A percentile compares a stretch with the other conserved stretches of the same genome.
These are phyloP conservation scores for Drosophila parvula DNA, from an alignment of 1,140 invertebrate genomes.

Conservation along the genomic window DNA sequence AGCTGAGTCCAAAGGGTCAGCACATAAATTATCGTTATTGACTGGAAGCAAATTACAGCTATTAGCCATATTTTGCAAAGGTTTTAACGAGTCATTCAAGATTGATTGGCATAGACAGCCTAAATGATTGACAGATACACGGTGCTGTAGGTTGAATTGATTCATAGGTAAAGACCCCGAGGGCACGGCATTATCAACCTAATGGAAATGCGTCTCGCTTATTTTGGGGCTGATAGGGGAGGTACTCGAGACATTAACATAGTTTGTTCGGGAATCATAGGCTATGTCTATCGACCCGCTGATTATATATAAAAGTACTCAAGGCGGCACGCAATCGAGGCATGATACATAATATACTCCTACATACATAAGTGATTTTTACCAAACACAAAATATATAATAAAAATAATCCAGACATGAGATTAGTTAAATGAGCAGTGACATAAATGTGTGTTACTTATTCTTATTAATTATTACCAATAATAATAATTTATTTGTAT, in stretches of 20 bases:
- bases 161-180: constrained; percentile 22
- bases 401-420: background rate
- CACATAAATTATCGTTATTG: constrained; percentile 13
- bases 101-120: constrained; percentile 45
- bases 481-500: too few species aligned
- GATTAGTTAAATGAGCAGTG: too few species aligned
- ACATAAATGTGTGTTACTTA: background rate
- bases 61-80: constrained; percentile 6
- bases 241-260: constrained; percentile 36
- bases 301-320: constrained; percentile 32
- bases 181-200: constrained; percentile 20
- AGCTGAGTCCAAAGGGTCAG: constrained; percentile 50
- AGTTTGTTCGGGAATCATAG: constrained; percentile 29
- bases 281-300: constrained; percentile 9
- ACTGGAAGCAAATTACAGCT: constrained; percentile 14
- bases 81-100: constrained; percentile 5
- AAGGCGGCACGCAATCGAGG: constrained; percentile 17
- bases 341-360: constrained; percentile 16
- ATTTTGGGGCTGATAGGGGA: constrained; percentile 18
- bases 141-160: constrained; percentile 12
- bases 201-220: constrained; percentile 26
- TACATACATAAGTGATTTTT: constrained; percentile 13
- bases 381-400: constrained; percentile 6
- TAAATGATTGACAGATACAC: constrained; percentile 35
- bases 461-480: too few species aligned